phyloP scores from a whole-genome alignment of 35 echinoderm and acorn worm genomes.

The Amphiura filiformis region DNA sequence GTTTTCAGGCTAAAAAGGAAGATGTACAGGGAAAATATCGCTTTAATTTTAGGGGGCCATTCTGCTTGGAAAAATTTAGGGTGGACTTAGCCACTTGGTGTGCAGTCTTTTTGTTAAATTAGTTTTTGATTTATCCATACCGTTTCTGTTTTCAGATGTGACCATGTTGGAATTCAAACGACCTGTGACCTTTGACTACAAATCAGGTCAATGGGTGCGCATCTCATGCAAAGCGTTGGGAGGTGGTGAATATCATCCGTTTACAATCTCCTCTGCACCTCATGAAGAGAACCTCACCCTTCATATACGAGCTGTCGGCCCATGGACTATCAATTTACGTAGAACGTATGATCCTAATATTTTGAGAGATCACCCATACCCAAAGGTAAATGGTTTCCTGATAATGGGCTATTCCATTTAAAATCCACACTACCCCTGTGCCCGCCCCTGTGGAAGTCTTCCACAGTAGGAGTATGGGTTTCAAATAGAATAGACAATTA shows the following conservation, averaged over 20 bases:
- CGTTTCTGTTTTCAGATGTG: slow-evolving; percentile 48
- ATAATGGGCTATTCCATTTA: no score
- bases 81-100: no score
- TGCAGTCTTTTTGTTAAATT: no score
- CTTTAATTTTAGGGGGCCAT: no score
- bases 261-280: slow-evolving; percentile 90
- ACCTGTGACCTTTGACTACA: slow-evolving; percentile 92
- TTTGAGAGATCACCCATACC: slow-evolving; percentile 81
- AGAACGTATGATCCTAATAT: slow-evolving; percentile 89
- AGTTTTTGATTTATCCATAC: not conserved
- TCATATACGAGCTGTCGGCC: slow-evolving; percentile 94
- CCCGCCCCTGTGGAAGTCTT: no score
- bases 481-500: no score
- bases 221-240: slow-evolving; percentile 86
- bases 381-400: slow-evolving; percentile 95
- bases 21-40: no score
- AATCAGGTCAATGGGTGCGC: slow-evolving; percentile 98
- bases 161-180: slow-evolving; percentile 91
- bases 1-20: no score
- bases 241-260: slow-evolving; percentile 92
- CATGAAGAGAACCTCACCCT: slow-evolving; percentile 89
- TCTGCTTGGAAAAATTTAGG: no score
- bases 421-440: no score
- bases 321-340: slow-evolving; percentile 94
- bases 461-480: no score